phyloP scores from a whole-genome alignment of 2,113 vertebrate species.

The Siniperca chuatsi region DNA sequence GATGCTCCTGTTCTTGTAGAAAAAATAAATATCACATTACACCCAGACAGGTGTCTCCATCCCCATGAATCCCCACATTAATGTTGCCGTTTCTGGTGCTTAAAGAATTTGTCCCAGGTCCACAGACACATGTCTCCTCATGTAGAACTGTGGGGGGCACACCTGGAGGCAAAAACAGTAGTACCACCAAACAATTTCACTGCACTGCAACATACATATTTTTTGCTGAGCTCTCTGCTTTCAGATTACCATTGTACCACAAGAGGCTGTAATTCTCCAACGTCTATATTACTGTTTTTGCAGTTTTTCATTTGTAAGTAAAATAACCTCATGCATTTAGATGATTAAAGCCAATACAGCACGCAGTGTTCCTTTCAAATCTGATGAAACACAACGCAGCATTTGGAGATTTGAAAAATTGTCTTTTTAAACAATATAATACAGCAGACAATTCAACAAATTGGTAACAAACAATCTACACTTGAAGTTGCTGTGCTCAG shows the following conservation, averaged over 20 bases:
- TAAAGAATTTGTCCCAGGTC: constrained; percentile 52
- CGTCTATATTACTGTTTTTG: not conserved
- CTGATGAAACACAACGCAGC: not conserved
- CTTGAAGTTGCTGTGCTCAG: not conserved
- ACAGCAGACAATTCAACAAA: not conserved
- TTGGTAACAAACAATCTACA: not conserved
- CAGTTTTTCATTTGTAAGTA: not conserved
- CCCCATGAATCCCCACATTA: constrained; percentile 54
- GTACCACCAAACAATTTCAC: not conserved
- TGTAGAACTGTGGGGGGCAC: not conserved
- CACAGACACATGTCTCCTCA: constrained; percentile 21
- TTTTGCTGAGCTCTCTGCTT: not conserved
- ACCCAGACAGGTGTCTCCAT: constrained; percentile 63
- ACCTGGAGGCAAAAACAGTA: constrained; percentile 40
- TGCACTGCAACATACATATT: not conserved
- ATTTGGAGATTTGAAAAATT: not conserved
- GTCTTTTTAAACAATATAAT: not conserved
- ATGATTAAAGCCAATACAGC: not conserved
- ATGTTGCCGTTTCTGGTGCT: constrained; percentile 36
- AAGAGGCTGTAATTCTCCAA: not conserved
- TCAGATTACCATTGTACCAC: not conserved
- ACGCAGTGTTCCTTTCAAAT: not conserved
- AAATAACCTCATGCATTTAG: not conserved
- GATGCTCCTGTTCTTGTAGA: constrained; percentile 44
- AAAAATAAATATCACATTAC: constrained; percentile 56